Conservation (phyloP, 2,888 invertebrate species). For the Aphrophora alni region DNA sequence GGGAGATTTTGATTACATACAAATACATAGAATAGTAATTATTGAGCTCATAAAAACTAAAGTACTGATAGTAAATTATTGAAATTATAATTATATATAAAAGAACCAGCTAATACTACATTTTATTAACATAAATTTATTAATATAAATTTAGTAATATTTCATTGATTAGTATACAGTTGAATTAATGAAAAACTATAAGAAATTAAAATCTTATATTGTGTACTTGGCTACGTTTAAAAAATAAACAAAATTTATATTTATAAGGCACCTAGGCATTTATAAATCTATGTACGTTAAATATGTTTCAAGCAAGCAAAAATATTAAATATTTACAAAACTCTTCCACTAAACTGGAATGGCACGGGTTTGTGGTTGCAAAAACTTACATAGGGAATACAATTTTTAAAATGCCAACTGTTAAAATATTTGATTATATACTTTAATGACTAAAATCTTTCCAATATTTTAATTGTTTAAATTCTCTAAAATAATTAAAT, state of each 20-base stretch:
- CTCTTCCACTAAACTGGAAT: not conserved
- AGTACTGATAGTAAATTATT: not conserved
- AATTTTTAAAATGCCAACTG: not conserved
- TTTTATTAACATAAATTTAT: not conserved
- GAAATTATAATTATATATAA: not conserved
- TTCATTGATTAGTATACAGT: not conserved
- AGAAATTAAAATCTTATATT: not conserved
- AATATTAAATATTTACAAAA: not conserved
- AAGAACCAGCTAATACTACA: not conserved
- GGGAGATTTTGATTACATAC: slow-evolving; percentile 4
- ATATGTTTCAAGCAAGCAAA: not conserved
- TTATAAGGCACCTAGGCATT: slow-evolving; percentile 36
- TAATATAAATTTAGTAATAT: not conserved
- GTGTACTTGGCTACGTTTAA: not conserved
- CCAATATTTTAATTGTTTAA: too few species aligned
- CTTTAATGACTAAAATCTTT: too few species aligned
- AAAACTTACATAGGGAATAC: not conserved
- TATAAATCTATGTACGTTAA: not conserved
- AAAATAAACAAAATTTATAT: not conserved
- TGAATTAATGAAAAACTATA: not conserved
- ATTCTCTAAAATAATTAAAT: not conserved
- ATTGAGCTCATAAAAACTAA: slow-evolving; percentile 2
- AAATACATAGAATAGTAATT: not conserved
- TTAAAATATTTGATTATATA: not conserved
- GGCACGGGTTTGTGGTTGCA: not conserved